Evolutionary conservation across 2,888 invertebrate genomes (phyloP).

Genomic region (Torymus aiolomorphi): DNA sequence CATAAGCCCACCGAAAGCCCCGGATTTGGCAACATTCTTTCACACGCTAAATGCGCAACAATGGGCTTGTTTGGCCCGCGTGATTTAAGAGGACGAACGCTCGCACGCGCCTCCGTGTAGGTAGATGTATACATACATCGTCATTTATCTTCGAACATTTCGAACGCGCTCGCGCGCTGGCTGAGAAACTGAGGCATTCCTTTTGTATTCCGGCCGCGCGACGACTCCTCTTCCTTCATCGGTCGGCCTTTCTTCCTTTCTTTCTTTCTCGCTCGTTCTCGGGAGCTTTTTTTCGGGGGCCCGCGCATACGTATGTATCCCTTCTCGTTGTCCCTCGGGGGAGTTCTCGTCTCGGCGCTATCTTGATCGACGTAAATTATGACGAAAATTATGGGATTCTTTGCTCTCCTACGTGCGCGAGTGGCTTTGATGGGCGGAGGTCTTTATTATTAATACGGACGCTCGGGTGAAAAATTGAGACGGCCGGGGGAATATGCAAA

Average conservation of each 20-base stretch:
- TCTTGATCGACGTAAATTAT: conserved; percentile 61
- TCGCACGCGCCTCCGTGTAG: not conserved
- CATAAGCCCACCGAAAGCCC: conserved; percentile 1
- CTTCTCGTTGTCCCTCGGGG: conserved; percentile 30
- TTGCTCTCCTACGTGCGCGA: conserved; percentile 68
- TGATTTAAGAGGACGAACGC: conserved; percentile 69
- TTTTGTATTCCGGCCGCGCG: conserved; percentile 55
- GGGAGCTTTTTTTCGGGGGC: conserved; percentile 4
- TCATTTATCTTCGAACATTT: conserved; percentile 66
- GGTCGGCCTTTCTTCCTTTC: not conserved
- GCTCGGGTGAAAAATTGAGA: conserved; percentile 13
- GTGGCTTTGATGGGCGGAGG: too few species aligned
- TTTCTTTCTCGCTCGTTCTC: not conserved
- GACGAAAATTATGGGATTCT: conserved; percentile 65
- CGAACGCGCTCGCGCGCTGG: conserved; percentile 48
- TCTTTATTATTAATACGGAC: conserved; percentile 29
- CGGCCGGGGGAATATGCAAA: conserved; percentile 1
- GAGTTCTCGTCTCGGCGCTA: conserved; percentile 25
- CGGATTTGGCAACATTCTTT: conserved; percentile 71
- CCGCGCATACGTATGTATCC: conserved; percentile 2
- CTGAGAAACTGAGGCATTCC: conserved; percentile 64
- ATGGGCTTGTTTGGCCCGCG: conserved; percentile 72
- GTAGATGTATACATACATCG: conserved; percentile 36
- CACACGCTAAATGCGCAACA: conserved; percentile 74
- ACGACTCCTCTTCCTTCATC: too few species aligned